Percentiles rank a stretch among this genome's conserved stretches.
These are phyloP conservation scores for Melanostoma scalare DNA, from an alignment of 2,888 invertebrate species.

Conservation along the genomic window DNA sequence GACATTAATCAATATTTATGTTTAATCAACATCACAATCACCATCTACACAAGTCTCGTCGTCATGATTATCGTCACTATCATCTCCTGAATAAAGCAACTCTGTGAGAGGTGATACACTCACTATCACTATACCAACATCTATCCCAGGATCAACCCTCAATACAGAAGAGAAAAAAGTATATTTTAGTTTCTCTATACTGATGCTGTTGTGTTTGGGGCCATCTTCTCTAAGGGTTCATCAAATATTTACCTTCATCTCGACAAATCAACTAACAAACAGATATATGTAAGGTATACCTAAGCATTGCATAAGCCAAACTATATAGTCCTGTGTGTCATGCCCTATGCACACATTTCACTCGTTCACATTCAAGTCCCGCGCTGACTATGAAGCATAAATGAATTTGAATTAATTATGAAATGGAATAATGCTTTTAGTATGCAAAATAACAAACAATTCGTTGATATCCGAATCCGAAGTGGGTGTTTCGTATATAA, in stretches of 20 bases:
- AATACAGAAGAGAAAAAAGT: not conserved
- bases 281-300: conserved; percentile 11
- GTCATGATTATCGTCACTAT: conserved; percentile 59
- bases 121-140: not conserved
- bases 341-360: conserved; percentile 7
- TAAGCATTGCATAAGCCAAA: conserved; percentile 47
- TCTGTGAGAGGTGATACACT: not conserved
- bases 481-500: conserved; percentile 17
- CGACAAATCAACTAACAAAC: conserved; percentile 58
- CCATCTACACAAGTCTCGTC: conserved; percentile 45
- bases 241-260: conserved; percentile 68
- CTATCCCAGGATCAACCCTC: not conserved
- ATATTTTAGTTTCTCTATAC: too few species aligned
- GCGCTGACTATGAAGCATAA: not conserved
- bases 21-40: conserved; percentile 71
- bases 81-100: conserved; percentile 19
- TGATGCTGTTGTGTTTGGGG: conserved; percentile 14
- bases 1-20: conserved; percentile 72
- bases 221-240: conserved; percentile 61
- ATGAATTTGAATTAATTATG: conserved; percentile 65
- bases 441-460: conserved; percentile 59
- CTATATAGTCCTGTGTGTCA: conserved; percentile 8
- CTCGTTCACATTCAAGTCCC: conserved; percentile 6
- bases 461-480: conserved; percentile 9
- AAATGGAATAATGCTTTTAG: conserved; percentile 56